phyloP scores from a whole-genome alignment of 2,113 vertebrate genomes.

The Trachemys scripta region DNA sequence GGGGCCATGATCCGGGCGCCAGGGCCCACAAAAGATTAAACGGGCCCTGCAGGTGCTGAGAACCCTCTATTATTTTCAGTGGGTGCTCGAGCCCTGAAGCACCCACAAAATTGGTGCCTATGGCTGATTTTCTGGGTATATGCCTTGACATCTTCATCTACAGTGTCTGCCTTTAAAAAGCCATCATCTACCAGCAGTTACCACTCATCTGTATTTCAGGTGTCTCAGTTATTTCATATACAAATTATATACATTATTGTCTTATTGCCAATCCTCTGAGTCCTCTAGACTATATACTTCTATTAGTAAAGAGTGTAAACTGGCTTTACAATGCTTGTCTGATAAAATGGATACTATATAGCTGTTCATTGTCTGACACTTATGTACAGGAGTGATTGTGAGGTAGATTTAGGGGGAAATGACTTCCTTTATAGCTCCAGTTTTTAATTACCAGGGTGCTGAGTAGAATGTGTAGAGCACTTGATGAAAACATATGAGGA shows the following conservation, averaged over 20 bases:
- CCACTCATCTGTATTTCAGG: not conserved
- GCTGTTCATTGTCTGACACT: not conserved
- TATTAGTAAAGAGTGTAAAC: not conserved
- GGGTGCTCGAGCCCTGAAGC: no score
- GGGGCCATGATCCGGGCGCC: no score
- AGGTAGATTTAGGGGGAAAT: not conserved
- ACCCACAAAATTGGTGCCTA: no score
- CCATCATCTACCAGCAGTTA: not conserved
- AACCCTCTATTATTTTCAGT: no score
- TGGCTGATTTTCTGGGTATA: not conserved
- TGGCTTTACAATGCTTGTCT: not conserved
- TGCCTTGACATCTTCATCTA: not conserved
- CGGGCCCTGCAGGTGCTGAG: no score
- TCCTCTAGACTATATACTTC: not conserved
- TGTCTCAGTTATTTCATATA: not conserved
- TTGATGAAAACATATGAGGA: constrained; percentile 8
- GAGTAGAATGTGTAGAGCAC: constrained; percentile 11
- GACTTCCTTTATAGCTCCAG: not conserved
- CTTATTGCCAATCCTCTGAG: not conserved
- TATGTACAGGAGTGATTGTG: not conserved
- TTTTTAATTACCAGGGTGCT: constrained; percentile 43
- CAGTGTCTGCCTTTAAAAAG: not conserved
- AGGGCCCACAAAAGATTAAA: no score
- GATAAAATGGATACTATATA: not conserved
- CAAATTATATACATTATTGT: not conserved